Conservation (phyloP, 2,113 vertebrate species). For the Drymodes brunneopygia region DNA sequence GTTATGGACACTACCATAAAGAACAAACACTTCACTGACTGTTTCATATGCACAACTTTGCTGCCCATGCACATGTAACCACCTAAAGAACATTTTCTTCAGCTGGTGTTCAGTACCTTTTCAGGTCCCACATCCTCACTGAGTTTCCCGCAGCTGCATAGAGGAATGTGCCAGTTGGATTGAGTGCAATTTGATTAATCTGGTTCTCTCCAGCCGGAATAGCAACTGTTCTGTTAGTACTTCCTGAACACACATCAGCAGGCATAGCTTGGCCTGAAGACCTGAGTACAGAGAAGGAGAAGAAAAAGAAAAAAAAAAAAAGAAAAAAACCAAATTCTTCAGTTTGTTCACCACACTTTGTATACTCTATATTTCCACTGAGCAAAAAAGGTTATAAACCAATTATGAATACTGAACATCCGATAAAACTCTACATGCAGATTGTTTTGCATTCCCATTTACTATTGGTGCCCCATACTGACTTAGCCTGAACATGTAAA, state of each 20-base stretch:
- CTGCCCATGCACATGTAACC: neutral
- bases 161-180: slow-evolving; percentile 87
- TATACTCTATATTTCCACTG: neutral
- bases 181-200: slow-evolving; percentile 93
- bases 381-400: neutral
- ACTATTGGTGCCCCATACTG: neutral
- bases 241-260: slow-evolving; percentile 82
- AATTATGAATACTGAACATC: neutral
- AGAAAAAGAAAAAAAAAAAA: neutral
- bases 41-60: neutral
- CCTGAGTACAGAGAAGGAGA: slow-evolving; percentile 54
- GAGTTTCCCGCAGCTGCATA: slow-evolving; percentile 92
- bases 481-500: neutral
- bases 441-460: neutral
- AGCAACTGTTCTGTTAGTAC: slow-evolving; percentile 81
- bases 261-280: slow-evolving; percentile 90
- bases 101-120: slow-evolving; percentile 76
- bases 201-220: slow-evolving; percentile 94
- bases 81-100: neutral
- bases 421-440: neutral
- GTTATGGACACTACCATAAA: neutral
- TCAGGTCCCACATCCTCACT: slow-evolving; percentile 97
- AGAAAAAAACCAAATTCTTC: no score
- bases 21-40: neutral
- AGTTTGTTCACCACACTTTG: neutral